Base-by-base conservation (phyloP, 2,797 vertebrate genomes). In the Chanos chanos region DNA sequence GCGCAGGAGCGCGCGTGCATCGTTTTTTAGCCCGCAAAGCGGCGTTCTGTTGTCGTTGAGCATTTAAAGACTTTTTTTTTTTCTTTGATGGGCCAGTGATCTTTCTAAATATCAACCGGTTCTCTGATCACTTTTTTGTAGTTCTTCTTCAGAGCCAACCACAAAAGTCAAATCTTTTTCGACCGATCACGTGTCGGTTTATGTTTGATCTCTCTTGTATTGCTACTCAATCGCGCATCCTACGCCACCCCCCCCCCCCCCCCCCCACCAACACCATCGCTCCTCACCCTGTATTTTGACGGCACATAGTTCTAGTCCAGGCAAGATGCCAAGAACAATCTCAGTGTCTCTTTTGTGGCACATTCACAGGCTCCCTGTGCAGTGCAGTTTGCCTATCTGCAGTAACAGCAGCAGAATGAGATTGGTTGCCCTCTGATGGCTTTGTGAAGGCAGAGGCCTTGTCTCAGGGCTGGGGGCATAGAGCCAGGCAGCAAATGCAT, bases 391-490 rank as follows among this genome's bases (percentile, higher is more conserved):
- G 49, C 47, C 15, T 71, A 56, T 63, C 19, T 68, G 43, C 60
- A 55, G 33, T 50, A 18, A 24, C 31, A 8, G 33, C 50, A 18
- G 24, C 31, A 8, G 63, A 33, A 30, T 53, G 51, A 66, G 57
- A 72, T 64, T 53, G 57, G 64, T 54, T 52, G 60, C 72, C 71
- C 75, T 74, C 72, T 37, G 61, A 56, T 82, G 54, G 60, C 64
- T 75, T 77, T 74, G 40, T 61, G 73, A 81, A 77, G 78, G 77
- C 71, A 74, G 57, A 70, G 64, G 65, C 67, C 63, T 62, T 65
- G 71, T 81, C 77, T 78, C 16, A 12, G 76, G 71, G 68, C 69
- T 66, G 24, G 60, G 24, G 60, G 72, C 66, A 69, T 30, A 49
- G 48, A 55, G 68, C 69, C 75, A 77, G 51, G 56, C 62, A 43